Base-by-base conservation (phyloP, 2,888 invertebrate species). In the Tridacna crocea region DNA sequence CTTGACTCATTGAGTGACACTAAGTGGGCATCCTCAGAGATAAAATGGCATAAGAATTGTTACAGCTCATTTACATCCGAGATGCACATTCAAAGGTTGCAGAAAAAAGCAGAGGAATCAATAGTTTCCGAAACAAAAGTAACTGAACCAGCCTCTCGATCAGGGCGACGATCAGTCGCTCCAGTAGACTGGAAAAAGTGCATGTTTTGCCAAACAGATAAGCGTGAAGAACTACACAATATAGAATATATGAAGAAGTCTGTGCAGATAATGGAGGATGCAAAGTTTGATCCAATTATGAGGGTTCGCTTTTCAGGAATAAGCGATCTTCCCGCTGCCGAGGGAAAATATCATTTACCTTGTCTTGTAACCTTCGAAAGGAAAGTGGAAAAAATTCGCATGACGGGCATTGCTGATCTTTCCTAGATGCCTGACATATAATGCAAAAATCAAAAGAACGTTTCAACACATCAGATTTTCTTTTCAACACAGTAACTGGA, bases 1-100 rank as follows among this genome's bases (percentile, higher is more conserved):
- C 60, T 60, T 60, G 60, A 60, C 60, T 60, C 60, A 60, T 60
- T 60, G 60, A 60, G 60, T 60, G 60, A 60, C 60, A 60, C 60
- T 60, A 22, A 60, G n/a, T 63, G 63, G 63, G 63, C 63, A 10
- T 63, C 24, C 24, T 63, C 63, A 63, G 63, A 63, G 63, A 63
- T 63, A 63, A 63, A 63, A 63, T 63, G 63, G 63, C 63, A 22
- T 63, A 63, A 63, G 63, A 63, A 63, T 60, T 60, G 60, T 19
- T 60, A 60, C 60, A 60, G 60, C n/a, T 60, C 60, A 60, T 60
- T 60, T 60, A 63, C 63, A 63, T 63, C 63, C 22, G 63, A 63
- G 63, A 24, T 63, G 63, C 63, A 63, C 63, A 63, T 63, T 63
- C 24, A 63, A 63, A 63, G 63, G 63, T 63, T 63, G 63, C 63